Conservation (phyloP, 2,113 vertebrate species). For the Pluvianellus socialis region DNA sequence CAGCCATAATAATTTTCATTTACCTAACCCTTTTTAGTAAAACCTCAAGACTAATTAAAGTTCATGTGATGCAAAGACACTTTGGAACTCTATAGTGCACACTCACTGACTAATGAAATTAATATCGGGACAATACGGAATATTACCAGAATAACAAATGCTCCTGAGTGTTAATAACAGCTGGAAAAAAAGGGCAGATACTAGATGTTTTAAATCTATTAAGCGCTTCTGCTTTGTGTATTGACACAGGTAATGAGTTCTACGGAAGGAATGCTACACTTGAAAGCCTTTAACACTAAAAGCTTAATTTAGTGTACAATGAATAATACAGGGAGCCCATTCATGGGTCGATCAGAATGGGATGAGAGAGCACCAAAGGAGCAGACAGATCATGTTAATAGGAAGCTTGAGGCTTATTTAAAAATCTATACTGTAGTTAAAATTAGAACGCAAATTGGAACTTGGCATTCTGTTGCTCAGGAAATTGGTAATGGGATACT, state of each 20-base stretch:
- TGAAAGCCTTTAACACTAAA: constrained; percentile 66
- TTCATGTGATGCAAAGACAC: background rate
- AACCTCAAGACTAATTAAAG: constrained; percentile 10
- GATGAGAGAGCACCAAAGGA: constrained; percentile 52
- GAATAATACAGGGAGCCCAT: constrained; percentile 65
- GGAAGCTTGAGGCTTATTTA: constrained; percentile 67
- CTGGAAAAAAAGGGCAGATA: background rate
- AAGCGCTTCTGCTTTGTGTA: constrained; percentile 46
- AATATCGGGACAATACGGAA: constrained; percentile 29
- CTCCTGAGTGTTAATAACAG: constrained; percentile 11
- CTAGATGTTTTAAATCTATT: constrained; percentile 44
- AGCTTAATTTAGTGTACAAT: constrained; percentile 70
- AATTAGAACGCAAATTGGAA: constrained; percentile 63
- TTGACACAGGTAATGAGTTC: constrained; percentile 63
- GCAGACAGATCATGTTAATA: constrained; percentile 69
- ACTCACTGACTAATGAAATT: background rate
- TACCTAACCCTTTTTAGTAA: background rate
- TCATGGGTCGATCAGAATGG: constrained; percentile 62
- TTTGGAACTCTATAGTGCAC: background rate
- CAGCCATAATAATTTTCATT: background rate
- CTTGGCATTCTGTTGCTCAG: constrained; percentile 55
- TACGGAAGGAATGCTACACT: constrained; percentile 35
- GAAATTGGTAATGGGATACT: constrained; percentile 57
- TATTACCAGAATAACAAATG: constrained; percentile 35
- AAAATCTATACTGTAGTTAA: constrained; percentile 71